Evolutionary conservation across 2,113 vertebrate genomes (phyloP).

Genomic region (Scatophagus argus): DNA sequence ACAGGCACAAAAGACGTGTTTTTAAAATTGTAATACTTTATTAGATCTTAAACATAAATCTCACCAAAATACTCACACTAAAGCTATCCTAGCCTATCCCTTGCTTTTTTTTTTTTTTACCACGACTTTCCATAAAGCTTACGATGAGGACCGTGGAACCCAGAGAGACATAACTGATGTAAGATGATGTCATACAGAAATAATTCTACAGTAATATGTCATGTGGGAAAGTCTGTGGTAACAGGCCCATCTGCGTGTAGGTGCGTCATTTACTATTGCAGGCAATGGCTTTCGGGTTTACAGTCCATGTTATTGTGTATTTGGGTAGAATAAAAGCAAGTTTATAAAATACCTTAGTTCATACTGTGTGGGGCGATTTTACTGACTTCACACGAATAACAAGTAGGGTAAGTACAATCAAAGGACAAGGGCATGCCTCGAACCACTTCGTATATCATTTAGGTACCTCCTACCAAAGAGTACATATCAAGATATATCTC

Average conservation of each 20-base stretch:
- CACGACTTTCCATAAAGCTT: conserved; percentile 4
- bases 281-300: not conserved
- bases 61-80: not conserved
- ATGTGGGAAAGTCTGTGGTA: not conserved
- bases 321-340: not conserved
- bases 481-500: not conserved
- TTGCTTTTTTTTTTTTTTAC: not conserved
- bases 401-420: no score
- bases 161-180: conserved; percentile 57
- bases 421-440: not conserved
- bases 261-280: not conserved
- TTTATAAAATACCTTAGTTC: not conserved
- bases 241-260: not conserved
- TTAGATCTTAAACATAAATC: not conserved
- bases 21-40: not conserved
- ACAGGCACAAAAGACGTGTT: not conserved
- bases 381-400: not conserved
- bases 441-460: not conserved
- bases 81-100: fast-evolving
- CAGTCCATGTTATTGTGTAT: not conserved
- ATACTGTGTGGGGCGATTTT: not conserved
- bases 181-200: conserved; percentile 67
- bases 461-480: conserved; percentile 21
- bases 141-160: not conserved
- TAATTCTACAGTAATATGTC: conserved; percentile 17